Evolutionary conservation across 64 coral and sea anemone genomes (phyloP).

Genomic region (Montipora capricornis): DNA sequence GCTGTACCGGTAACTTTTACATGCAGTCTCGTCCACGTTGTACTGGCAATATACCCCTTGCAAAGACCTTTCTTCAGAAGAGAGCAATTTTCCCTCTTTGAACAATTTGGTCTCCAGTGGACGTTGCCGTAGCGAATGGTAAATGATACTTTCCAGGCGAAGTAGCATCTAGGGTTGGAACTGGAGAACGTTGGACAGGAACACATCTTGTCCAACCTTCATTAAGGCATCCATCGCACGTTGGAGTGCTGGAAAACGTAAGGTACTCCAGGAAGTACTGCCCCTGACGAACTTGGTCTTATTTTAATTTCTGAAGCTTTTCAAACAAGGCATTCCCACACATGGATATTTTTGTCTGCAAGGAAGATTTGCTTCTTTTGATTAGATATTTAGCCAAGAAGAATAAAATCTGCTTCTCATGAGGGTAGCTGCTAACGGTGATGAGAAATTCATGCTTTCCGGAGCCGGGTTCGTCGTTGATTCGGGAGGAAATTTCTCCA

Average conservation of each 20-base stretch:
- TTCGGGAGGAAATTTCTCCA: not conserved
- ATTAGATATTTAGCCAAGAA: not conserved
- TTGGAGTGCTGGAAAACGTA: not conserved
- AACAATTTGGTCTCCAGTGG: conserved; percentile 30
- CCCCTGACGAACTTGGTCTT: not conserved
- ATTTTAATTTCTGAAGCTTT: not conserved
- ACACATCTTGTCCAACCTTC: not conserved
- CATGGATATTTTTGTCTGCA: not conserved
- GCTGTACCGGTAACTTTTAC: conserved; percentile 7
- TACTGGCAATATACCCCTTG: not conserved
- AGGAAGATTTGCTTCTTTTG: not conserved
- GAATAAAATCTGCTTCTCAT: conserved; percentile 28
- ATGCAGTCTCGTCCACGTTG: not conserved
- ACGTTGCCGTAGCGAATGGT: conserved; percentile 16
- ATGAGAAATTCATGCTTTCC: conserved; percentile 30
- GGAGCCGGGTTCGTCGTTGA: conserved; percentile 1
- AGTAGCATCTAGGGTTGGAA: conserved; percentile 27
- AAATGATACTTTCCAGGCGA: conserved; percentile 16
- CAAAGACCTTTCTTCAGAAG: conserved; percentile 17
- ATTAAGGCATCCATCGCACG: conserved; percentile 21
- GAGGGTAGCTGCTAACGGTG: conserved; percentile 51
- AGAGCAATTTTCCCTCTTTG: conserved; percentile 13
- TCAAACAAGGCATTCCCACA: not conserved
- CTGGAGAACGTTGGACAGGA: conserved; percentile 6
- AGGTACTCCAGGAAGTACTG: not conserved